Conservation (phyloP, 2,113 vertebrate genomes). For the Pipa parva region DNA sequence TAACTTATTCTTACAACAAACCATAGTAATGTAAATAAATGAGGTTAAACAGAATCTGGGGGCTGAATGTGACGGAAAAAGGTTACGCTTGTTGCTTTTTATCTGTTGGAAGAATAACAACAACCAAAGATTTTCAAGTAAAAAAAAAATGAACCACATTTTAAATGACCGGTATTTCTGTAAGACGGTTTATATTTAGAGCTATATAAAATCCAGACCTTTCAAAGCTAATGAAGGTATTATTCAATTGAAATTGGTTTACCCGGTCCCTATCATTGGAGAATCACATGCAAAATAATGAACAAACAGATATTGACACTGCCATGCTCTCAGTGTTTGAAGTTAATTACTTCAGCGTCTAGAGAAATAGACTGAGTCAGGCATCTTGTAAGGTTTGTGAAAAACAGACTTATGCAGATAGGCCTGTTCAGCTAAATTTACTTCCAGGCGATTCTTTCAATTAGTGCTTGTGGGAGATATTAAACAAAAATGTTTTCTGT, state of each 20-base stretch:
- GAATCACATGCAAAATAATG: accelerated
- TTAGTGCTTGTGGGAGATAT: neutral
- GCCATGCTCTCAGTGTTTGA: neutral
- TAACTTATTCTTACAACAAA: too few species aligned
- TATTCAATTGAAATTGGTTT: conserved; percentile 11
- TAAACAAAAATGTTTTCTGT: neutral
- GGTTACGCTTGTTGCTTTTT: too few species aligned
- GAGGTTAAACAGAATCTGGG: too few species aligned
- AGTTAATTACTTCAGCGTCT: conserved; percentile 11
- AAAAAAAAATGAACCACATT: neutral
- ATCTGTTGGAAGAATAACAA: too few species aligned
- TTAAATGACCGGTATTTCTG: neutral
- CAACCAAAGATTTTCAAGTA: too few species aligned
- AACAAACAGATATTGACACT: neutral
- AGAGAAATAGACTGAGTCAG: neutral
- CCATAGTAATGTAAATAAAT: too few species aligned
- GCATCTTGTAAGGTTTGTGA: neutral
- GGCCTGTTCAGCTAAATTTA: neutral
- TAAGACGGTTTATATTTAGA: neutral
- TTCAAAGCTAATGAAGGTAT: conserved; percentile 2
- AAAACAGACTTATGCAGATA: neutral
- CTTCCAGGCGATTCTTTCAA: neutral
- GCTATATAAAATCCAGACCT: conserved; percentile 9
- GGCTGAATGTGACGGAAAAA: neutral
- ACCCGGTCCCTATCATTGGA: neutral